Conservation (phyloP, 2,113 vertebrate genomes). For the Megaleporinus macrocephalus region DNA sequence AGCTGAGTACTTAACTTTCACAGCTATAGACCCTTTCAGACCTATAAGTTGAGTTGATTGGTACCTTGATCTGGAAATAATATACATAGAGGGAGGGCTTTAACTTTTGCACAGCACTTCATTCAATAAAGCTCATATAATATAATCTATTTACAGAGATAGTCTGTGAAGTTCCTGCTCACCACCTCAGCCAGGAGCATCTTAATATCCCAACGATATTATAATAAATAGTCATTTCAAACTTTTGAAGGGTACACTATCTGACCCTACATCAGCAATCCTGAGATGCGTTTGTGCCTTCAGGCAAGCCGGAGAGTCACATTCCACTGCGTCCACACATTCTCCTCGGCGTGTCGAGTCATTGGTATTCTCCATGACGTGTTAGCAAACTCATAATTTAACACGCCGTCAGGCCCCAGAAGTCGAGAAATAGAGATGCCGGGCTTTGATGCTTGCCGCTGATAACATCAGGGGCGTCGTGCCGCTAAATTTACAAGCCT, state of each 20-base stretch:
- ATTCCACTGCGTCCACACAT: background rate
- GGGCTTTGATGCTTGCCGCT: background rate
- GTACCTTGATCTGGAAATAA: too few relatives aligned
- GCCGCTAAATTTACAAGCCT: background rate
- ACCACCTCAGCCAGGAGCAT: too few relatives aligned
- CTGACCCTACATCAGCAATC: background rate
- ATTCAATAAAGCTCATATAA: too few relatives aligned
- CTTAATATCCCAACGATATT: too few relatives aligned
- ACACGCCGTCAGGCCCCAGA: background rate
- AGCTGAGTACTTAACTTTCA: too few relatives aligned
- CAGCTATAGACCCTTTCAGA: too few relatives aligned
- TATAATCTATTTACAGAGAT: too few relatives aligned
- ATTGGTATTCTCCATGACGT: background rate
- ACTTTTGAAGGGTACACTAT: background rate
- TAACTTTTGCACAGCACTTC: too few relatives aligned
- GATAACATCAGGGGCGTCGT: constrained; percentile 4
- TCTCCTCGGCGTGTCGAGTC: background rate
- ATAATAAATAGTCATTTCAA: too few relatives aligned
- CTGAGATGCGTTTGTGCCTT: background rate
- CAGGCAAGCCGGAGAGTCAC: background rate
- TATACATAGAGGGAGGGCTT: too few relatives aligned
- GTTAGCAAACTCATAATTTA: constrained; percentile 4
- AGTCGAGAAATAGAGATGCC: background rate
- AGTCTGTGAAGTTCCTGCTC: too few relatives aligned
- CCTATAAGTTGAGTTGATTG: too few relatives aligned